Evolutionary conservation across 2,888 invertebrate genomes (phyloP).

Genomic region (Monopis laevigella): DNA sequence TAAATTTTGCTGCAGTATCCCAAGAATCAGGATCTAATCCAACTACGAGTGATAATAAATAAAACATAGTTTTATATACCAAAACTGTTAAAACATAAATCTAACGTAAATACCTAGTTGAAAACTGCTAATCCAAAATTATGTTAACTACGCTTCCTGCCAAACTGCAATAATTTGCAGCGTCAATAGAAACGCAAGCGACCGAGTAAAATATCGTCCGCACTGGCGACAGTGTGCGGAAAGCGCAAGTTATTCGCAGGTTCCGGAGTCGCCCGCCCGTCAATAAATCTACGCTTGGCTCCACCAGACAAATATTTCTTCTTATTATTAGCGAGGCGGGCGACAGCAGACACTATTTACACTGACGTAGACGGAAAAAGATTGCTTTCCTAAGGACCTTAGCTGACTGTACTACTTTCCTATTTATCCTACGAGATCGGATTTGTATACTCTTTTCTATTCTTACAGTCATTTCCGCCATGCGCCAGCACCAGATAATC

Average conservation of each 20-base stretch:
- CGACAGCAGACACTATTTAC: conserved; percentile 14
- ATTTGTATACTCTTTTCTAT: too few relatives aligned
- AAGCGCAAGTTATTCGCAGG: conserved; percentile 28
- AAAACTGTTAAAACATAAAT: conserved; percentile 14
- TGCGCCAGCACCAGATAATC: too few relatives aligned
- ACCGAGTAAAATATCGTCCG: conserved; percentile 9
- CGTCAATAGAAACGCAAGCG: conserved; percentile 6
- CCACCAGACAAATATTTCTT: conserved; percentile 30
- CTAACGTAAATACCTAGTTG: conserved; percentile 12
- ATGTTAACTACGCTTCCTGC: neutral
- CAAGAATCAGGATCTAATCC: too few relatives aligned
- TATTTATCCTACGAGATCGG: too few relatives aligned
- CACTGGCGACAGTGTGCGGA: conserved; percentile 21
- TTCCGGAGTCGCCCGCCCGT: conserved; percentile 28
- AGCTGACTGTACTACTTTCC: neutral
- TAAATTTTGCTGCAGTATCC: too few relatives aligned
- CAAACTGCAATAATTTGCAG: conserved; percentile 3
- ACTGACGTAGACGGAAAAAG: conserved; percentile 6
- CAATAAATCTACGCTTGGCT: conserved; percentile 25
- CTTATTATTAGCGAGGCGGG: conserved; percentile 21
- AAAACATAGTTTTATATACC: too few relatives aligned
- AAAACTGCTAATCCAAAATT: neutral
- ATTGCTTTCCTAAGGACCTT: conserved; percentile 9
- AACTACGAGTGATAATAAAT: too few relatives aligned
- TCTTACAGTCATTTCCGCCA: too few relatives aligned